Base-by-base conservation (phyloP, 2,888 invertebrate species). In the Spodoptera picta region DNA sequence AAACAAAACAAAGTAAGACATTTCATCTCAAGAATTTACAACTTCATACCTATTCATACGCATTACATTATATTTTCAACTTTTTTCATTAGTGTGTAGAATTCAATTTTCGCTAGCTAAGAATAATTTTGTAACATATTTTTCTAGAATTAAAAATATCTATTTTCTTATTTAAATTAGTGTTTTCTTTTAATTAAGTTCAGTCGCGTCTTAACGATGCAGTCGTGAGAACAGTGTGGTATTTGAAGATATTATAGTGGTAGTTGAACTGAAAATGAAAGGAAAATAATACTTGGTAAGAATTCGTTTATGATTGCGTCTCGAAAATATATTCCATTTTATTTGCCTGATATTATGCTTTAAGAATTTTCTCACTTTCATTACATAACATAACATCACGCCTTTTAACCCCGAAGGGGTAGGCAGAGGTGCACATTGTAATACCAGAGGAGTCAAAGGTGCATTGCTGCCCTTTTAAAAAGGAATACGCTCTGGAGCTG, bases 41-140 rank as follows among this genome's bases (percentile, higher is more conserved):
- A 42, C 43, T 55, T 27, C 50, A 62, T 36, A 19, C 36, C 36
- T 36, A 19, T 48, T 59, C 42, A 42, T 56, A 12, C 11, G 2
- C 0, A 52, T 12, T 36, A 24, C 36, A 60, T 59, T 19, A 42
- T n/a, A 44, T 42, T 52, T 49, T 47, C 43, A 71, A 51, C 12
- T 6, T 51, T 36, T 45, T 64, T 74, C 54, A 51, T 65, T 65
- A 60, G 61, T 27, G 63, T 63, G 44, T 56, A 56, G 55, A 62
- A 50, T 70, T 60, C 53, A 67, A 46, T 57, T 56, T 75, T 57
- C 45, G 53, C 64, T 74, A 68, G 69, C 23, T 75, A 75, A 72
- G 72, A 71, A 74, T 64, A 54, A 58, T 73, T 73, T 67, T 81
- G 79, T 83, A 81, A 79, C 68, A 80, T 81, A 82, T 78, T 77